Conservation (phyloP, 2,888 invertebrate species). For the Catonia carolina region DNA sequence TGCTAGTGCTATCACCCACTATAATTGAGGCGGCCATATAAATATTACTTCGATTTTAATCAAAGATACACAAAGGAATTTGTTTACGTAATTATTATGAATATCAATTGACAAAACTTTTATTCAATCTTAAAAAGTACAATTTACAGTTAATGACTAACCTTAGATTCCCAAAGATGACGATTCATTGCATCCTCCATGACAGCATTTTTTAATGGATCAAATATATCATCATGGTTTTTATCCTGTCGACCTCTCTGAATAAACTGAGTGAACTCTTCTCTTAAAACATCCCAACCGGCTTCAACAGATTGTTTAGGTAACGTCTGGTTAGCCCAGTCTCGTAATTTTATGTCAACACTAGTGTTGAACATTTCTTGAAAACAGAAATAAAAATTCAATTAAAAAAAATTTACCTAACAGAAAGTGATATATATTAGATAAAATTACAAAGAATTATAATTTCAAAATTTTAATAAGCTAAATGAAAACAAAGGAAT, state of each 20-base stretch:
- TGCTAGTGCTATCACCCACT: too few relatives aligned
- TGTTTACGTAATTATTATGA: too few relatives aligned
- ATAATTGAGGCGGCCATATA: too few relatives aligned
- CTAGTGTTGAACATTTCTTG: constrained; percentile 77
- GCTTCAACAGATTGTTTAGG: constrained; percentile 79
- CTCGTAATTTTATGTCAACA: constrained; percentile 89
- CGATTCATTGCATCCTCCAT: constrained; percentile 76
- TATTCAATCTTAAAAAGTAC: too few relatives aligned
- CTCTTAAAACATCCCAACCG: constrained; percentile 76
- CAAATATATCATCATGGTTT: constrained; percentile 85
- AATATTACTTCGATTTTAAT: too few relatives aligned
- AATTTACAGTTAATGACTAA: too few relatives aligned
- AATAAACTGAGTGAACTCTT: constrained; percentile 64
- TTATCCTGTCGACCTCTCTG: constrained; percentile 50
- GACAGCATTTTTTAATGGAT: constrained; percentile 79
- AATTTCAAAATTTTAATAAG: not conserved
- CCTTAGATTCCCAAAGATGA: constrained; percentile 94
- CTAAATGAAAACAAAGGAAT: too few relatives aligned
- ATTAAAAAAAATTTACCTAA: too few relatives aligned
- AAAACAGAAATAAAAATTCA: too few relatives aligned
- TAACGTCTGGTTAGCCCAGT: constrained; percentile 91
- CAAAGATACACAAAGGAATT: too few relatives aligned
- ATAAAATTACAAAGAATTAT: not conserved
- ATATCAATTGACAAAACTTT: too few relatives aligned
- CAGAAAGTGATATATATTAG: constrained; percentile 3